Conservation (phyloP, 2,888 invertebrate genomes). For the Euproctis similis region DNA sequence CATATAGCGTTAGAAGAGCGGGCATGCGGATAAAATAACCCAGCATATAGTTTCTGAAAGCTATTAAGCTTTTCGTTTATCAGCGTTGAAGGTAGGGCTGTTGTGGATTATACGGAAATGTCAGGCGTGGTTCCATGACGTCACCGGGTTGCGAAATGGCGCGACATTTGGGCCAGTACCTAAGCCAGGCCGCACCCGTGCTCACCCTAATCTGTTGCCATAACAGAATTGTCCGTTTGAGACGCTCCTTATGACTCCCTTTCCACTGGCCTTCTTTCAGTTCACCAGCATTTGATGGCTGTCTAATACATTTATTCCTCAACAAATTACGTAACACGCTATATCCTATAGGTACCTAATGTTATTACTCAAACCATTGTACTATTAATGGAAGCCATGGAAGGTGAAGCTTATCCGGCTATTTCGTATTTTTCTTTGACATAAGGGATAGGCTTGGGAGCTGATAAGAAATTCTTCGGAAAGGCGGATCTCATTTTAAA, state of each 20-base stretch:
- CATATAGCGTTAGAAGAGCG: slow-evolving; percentile 33
- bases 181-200: slow-evolving; percentile 57
- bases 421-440: no score
- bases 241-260: slow-evolving; percentile 41
- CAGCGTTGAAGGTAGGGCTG: slow-evolving; percentile 57
- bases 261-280: slow-evolving; percentile 17
- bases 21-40: slow-evolving; percentile 49
- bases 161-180: slow-evolving; percentile 65
- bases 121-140: slow-evolving; percentile 71
- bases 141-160: slow-evolving; percentile 62
- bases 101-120: slow-evolving; percentile 67
- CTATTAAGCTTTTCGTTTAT: slow-evolving; percentile 64
- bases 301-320: no score
- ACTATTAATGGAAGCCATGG: no score
- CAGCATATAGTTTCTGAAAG: slow-evolving; percentile 46
- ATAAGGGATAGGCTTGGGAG: no score
- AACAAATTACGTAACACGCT: no score
- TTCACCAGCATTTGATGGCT: no score
- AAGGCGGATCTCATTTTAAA: no score
- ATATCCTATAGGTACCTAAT: no score
- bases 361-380: no score
- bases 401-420: no score
- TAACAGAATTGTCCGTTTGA: slow-evolving; percentile 52
- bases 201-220: slow-evolving; percentile 65
- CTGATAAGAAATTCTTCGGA: no score